Percentiles rank a stretch among this genome's conserved stretches.
These are phyloP conservation scores for Coreius guichenoti DNA, from an alignment of 2,797 vertebrate species.

Conservation along the genomic window DNA sequence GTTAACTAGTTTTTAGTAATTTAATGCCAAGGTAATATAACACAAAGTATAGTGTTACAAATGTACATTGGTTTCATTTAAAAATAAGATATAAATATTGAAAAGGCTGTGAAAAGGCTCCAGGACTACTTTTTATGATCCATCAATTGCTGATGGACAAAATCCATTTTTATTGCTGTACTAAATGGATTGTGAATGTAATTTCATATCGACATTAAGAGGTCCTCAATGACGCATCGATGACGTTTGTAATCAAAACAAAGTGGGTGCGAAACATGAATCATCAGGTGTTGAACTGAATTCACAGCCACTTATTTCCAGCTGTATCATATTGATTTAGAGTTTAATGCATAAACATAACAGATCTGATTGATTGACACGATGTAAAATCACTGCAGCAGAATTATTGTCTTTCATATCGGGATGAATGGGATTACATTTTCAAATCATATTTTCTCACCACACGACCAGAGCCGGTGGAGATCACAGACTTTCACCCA, in stretches of 20 bases:
- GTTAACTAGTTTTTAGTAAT: not conserved
- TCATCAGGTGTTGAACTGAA: conserved; percentile 2
- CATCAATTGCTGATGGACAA: not conserved
- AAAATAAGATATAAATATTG: not conserved
- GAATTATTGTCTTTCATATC: not conserved
- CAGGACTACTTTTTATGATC: not conserved
- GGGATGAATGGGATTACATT: not conserved
- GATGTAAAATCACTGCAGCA: not conserved
- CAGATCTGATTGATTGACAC: not conserved
- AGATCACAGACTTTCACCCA: not conserved
- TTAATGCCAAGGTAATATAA: not conserved
- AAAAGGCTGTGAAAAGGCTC: not conserved
- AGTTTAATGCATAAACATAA: not conserved
- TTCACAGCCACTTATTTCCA: not conserved
- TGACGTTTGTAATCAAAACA: not conserved
- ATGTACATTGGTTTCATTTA: not conserved
- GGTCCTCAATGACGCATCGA: not conserved
- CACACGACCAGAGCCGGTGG: not conserved
- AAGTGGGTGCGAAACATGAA: not conserved
- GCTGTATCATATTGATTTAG: not conserved
- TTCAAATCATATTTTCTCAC: not conserved
- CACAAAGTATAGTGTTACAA: not conserved
- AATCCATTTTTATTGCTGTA: not conserved
- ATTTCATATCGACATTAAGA: not conserved
- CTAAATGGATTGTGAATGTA: not conserved